Percentiles rank a stretch among this genome's conserved stretches.
phyloP scores from a whole-genome alignment of 2,888 invertebrate species.

The Pterostichus niger region DNA sequence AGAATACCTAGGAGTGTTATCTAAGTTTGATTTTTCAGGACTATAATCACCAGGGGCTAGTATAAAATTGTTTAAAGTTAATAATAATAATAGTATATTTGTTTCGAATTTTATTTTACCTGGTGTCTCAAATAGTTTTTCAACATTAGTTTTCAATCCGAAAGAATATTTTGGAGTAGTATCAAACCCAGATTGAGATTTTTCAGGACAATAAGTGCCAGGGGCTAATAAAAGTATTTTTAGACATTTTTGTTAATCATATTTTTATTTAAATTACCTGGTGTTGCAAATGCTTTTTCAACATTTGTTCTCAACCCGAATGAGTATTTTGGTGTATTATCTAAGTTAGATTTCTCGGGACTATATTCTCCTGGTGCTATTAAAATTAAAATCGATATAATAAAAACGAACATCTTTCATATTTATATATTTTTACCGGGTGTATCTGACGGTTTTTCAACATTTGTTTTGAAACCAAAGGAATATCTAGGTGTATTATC shows the following conservation, averaged over 20 bases:
- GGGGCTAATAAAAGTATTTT: constrained; percentile 78
- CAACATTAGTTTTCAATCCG: constrained; percentile 83
- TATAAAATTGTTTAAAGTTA: constrained; percentile 5
- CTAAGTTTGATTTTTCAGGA: constrained; percentile 83
- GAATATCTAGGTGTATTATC: constrained; percentile 83
- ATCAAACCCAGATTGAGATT: constrained; percentile 81
- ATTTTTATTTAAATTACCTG: constrained; percentile 76
- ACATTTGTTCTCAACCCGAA: constrained; percentile 80
- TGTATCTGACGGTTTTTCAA: constrained; percentile 81
- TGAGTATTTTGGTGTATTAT: constrained; percentile 82
- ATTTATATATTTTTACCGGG: constrained; percentile 78
- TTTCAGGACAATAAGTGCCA: constrained; percentile 92
- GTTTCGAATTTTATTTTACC: too few species aligned
- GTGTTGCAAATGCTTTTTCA: constrained; percentile 80
- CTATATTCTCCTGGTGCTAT: constrained; percentile 74
- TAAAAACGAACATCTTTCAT: constrained; percentile 76
- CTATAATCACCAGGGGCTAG: constrained; percentile 94
- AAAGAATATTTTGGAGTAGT: constrained; percentile 85
- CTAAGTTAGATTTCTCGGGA: constrained; percentile 78
- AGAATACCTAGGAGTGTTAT: constrained; percentile 83
- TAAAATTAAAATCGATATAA: constrained; percentile 52
- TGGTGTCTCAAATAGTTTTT: constrained; percentile 82
- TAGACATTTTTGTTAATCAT: constrained; percentile 71
- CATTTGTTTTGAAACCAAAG: constrained; percentile 83
- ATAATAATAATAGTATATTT: constrained; percentile 72